These are phyloP conservation scores for Phenganax subtilis DNA, from an alignment of 92 coral and sea anemone genomes.

Conservation along the genomic window DNA sequence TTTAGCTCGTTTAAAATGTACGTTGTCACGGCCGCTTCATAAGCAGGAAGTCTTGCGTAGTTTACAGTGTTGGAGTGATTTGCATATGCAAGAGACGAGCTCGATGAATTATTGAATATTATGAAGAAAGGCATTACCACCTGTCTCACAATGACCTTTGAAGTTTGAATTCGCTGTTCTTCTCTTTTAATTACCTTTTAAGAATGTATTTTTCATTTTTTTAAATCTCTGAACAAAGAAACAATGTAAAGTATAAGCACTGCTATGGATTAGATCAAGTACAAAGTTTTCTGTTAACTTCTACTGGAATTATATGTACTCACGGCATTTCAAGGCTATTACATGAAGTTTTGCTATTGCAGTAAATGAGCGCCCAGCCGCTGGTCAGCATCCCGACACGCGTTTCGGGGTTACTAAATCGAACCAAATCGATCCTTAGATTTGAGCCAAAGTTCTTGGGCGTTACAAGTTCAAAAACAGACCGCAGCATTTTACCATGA, in stretches of 20 bases:
- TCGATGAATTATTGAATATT: constrained; percentile 41
- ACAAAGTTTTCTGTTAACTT: too few species aligned
- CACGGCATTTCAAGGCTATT: too few species aligned
- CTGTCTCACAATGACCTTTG: constrained; percentile 28
- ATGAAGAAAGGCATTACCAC: constrained; percentile 18
- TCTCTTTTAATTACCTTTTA: background rate
- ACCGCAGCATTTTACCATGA: background rate
- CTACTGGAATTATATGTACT: too few species aligned
- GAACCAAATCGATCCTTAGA: too few species aligned
- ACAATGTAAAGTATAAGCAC: too few species aligned
- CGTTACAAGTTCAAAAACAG: background rate
- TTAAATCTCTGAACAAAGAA: background rate
- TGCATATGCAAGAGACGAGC: constrained; percentile 33
- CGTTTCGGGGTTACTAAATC: too few species aligned
- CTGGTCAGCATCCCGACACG: too few species aligned
- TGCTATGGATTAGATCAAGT: too few species aligned
- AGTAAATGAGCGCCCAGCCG: too few species aligned
- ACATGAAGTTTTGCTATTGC: too few species aligned
- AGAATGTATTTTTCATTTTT: background rate
- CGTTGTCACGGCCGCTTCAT: background rate
- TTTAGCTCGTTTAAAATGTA: background rate
- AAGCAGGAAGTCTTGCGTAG: constrained; percentile 29
- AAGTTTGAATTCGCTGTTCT: background rate
- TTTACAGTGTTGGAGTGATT: constrained; percentile 14
- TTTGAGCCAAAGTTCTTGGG: too few species aligned